phyloP scores from a whole-genome alignment of 2,888 invertebrate species.

The Congeria kusceri region DNA sequence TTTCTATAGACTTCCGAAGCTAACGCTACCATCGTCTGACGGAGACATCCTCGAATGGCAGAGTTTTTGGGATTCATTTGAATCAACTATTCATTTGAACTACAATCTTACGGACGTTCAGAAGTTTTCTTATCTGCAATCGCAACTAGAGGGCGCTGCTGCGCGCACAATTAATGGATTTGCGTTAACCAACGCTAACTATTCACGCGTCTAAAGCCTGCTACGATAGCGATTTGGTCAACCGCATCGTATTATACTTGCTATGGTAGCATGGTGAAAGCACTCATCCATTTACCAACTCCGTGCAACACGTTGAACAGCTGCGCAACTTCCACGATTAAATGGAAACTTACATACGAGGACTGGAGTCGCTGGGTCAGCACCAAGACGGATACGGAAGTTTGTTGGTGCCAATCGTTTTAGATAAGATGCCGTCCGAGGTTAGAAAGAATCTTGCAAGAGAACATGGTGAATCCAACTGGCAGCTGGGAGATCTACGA shows the following conservation, averaged over 20 bases:
- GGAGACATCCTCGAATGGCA: slow-evolving; percentile 23
- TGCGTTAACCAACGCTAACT: slow-evolving; percentile 34
- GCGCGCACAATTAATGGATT: slow-evolving; percentile 20
- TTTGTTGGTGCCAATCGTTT: too few species aligned
- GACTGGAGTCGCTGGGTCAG: slow-evolving; percentile 20
- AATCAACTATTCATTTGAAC: slow-evolving; percentile 30
- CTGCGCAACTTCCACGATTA: slow-evolving; percentile 17
- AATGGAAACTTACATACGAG: slow-evolving; percentile 15
- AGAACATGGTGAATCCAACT: too few species aligned
- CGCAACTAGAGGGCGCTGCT: slow-evolving; percentile 13
- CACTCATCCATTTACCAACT: too few species aligned
- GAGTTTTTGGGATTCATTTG: slow-evolving; percentile 40
- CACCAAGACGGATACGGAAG: slow-evolving; percentile 20
- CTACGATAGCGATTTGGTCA: slow-evolving; percentile 11
- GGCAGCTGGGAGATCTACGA: too few species aligned
- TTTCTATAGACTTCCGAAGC: not conserved
- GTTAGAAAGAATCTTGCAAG: too few species aligned
- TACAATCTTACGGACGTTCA: slow-evolving; percentile 20
- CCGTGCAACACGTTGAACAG: too few species aligned
- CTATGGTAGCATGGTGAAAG: not conserved
- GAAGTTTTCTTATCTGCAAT: slow-evolving; percentile 25
- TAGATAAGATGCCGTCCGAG: too few species aligned
- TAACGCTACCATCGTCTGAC: not conserved
- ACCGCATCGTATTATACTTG: slow-evolving; percentile 17
- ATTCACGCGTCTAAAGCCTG: slow-evolving; percentile 8